A percentile compares a stretch with the other conserved stretches of the same genome.
Conservation (phyloP, 2,797 vertebrate species). For the Gymnocypris eckloni region DNA sequence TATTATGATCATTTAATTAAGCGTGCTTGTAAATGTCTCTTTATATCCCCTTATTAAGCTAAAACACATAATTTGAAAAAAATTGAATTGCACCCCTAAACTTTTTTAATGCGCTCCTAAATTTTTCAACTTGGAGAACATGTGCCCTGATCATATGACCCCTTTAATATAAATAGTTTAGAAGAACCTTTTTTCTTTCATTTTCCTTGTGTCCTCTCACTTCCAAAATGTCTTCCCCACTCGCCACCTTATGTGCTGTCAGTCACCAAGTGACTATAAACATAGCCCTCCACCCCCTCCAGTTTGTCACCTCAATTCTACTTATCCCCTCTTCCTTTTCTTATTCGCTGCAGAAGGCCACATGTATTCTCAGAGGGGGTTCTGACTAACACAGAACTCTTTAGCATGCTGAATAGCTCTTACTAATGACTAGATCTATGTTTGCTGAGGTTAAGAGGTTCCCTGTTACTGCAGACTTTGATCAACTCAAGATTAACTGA, state of each 20-base stretch:
- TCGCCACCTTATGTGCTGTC: conserved; percentile 49
- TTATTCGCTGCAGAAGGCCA: conserved; percentile 50
- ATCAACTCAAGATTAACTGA: not conserved
- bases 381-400: not conserved
- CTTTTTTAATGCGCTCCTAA: no score
- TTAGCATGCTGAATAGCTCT: conserved; percentile 1
- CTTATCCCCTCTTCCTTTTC: conserved; percentile 48
- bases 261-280: conserved; percentile 43
- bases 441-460: conserved; percentile 16
- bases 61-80: no score
- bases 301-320: conserved; percentile 23
- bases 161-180: not conserved
- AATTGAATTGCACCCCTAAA: no score
- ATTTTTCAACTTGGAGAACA: no score
- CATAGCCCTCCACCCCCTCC: conserved; percentile 44
- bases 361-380: conserved; percentile 36
- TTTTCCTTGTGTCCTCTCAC: not conserved
- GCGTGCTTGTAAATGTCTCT: no score
- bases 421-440: conserved; percentile 21
- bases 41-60: no score
- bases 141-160: no score
- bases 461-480: conserved; percentile 6
- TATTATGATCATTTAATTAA: no score
- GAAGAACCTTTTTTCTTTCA: not conserved
- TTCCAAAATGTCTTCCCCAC: conserved; percentile 35